A percentile compares a stretch with the other conserved stretches of the same genome.
These are phyloP conservation scores for Myotis pilosus DNA, from an alignment of 2,797 vertebrate species.

Conservation along the genomic window DNA sequence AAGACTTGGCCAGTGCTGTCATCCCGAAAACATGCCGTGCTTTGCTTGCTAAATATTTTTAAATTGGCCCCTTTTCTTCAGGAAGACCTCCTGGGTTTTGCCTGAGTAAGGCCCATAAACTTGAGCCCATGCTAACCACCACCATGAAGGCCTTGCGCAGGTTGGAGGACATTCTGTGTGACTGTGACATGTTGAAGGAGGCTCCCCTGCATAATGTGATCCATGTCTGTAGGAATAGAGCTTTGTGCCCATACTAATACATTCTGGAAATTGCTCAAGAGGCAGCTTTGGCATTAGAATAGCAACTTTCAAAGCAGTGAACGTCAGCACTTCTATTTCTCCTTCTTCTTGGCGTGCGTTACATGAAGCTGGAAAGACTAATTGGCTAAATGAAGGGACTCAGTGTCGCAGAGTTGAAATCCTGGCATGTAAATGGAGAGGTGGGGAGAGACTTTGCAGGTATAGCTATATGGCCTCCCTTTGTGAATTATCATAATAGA, in stretches of 20 bases:
- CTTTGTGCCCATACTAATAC: constrained; percentile 78
- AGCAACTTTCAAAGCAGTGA: constrained; percentile 78
- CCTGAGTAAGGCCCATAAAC: constrained; percentile 53
- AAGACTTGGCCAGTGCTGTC: constrained; percentile 3
- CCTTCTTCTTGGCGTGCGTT: constrained; percentile 77
- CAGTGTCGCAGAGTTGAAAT: constrained; percentile 81
- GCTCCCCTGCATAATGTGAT: constrained; percentile 76
- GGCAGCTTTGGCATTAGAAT: constrained; percentile 78
- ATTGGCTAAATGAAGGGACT: constrained; percentile 80
- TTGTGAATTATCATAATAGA: constrained; percentile 81
- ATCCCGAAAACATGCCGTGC: constrained; percentile 42
- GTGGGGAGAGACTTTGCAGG: constrained; percentile 78
- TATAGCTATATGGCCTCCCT: constrained; percentile 81
- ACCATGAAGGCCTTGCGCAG: constrained; percentile 36
- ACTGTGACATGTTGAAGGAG: constrained; percentile 65
- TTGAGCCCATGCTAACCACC: constrained; percentile 42
- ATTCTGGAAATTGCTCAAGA: constrained; percentile 81
- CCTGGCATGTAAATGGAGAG: constrained; percentile 78
- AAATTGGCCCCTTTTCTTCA: constrained; percentile 62
- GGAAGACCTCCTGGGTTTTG: constrained; percentile 67
- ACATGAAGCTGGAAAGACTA: constrained; percentile 79
- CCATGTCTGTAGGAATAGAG: constrained; percentile 75
- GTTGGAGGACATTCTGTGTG: constrained; percentile 34
- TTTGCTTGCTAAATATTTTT: constrained; percentile 64
- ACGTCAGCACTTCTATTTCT: constrained; percentile 79